A percentile compares a stretch with the other conserved stretches of the same genome.
These are phyloP conservation scores for Channallabes apus DNA, from an alignment of 2,797 vertebrate genomes.

Conservation along the genomic window DNA sequence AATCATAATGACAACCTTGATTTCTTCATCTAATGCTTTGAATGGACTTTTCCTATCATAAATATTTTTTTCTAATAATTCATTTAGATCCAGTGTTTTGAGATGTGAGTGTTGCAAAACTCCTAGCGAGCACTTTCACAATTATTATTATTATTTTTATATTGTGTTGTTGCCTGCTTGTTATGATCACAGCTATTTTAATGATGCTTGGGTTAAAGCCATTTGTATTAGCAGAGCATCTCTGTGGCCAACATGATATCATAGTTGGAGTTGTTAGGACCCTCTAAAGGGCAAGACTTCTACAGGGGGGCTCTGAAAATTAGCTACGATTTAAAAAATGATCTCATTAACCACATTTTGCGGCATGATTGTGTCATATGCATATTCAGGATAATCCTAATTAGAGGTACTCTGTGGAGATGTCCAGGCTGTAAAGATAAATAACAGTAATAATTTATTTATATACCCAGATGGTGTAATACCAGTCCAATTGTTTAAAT, in stretches of 20 bases:
- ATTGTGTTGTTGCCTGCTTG: conserved; percentile 42
- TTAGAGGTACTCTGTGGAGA: conserved; percentile 2
- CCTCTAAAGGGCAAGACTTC: conserved; percentile 18
- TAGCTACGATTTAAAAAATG: conserved; percentile 1
- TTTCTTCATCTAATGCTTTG: not conserved
- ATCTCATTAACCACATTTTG: conserved; percentile 17
- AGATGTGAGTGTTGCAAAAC: not conserved
- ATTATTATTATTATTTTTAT: conserved; percentile 27
- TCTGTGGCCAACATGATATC: conserved; percentile 47
- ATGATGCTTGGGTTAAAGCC: conserved; percentile 38
- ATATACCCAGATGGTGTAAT: conserved; percentile 20
- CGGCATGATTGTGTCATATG: not conserved
- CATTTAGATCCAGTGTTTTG: conserved; percentile 10
- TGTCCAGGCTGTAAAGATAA: conserved; percentile 6
- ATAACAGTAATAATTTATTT: not conserved
- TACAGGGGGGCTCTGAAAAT: conserved; percentile 21
- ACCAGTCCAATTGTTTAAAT: conserved; percentile 2
- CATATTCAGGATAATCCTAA: not conserved
- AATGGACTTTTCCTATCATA: not conserved
- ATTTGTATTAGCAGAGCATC: conserved; percentile 31
- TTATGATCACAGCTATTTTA: conserved; percentile 46
- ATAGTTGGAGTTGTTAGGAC: conserved; percentile 37
- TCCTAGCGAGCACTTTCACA: conserved; percentile 13
- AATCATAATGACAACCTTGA: not conserved
- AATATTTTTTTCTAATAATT: not conserved